Conservation (phyloP, 1,140 invertebrate genomes). For the Pogonus chalceus region DNA sequence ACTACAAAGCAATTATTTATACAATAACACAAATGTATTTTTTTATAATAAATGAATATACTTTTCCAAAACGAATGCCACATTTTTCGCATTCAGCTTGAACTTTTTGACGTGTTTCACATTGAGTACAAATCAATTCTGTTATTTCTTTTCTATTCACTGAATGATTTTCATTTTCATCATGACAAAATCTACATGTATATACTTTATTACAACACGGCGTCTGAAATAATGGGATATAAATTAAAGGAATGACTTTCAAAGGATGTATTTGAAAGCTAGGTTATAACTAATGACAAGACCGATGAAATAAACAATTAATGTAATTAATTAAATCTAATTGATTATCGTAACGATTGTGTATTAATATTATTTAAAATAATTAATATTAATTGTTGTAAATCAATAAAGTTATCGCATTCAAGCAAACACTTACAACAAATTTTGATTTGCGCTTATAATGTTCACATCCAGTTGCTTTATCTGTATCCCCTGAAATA, state of each 20-base stretch:
- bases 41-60: constrained; percentile 25
- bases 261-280: constrained; percentile 2
- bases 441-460: constrained; percentile 73
- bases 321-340: not conserved
- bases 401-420: not conserved
- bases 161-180: constrained; percentile 73
- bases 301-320: not conserved
- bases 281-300: not conserved
- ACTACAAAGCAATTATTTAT: constrained; percentile 40
- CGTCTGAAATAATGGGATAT: constrained; percentile 46
- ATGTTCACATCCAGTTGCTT: constrained; percentile 58
- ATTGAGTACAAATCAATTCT: constrained; percentile 70
- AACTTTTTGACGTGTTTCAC: constrained; percentile 70
- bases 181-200: constrained; percentile 79
- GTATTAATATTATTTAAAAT: constrained; percentile 6
- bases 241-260: constrained; percentile 8
- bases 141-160: constrained; percentile 72
- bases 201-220: constrained; percentile 82
- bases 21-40: not conserved
- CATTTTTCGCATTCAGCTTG: constrained; percentile 66
- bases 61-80: constrained; percentile 66
- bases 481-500: constrained; percentile 30
- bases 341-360: not conserved
- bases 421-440: constrained; percentile 59
- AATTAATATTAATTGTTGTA: constrained; percentile 6